Percentiles rank a stretch among this genome's conserved stretches.
Evolutionary conservation across 2,113 vertebrate genomes (phyloP).

Genomic region (Promerops cafer): DNA sequence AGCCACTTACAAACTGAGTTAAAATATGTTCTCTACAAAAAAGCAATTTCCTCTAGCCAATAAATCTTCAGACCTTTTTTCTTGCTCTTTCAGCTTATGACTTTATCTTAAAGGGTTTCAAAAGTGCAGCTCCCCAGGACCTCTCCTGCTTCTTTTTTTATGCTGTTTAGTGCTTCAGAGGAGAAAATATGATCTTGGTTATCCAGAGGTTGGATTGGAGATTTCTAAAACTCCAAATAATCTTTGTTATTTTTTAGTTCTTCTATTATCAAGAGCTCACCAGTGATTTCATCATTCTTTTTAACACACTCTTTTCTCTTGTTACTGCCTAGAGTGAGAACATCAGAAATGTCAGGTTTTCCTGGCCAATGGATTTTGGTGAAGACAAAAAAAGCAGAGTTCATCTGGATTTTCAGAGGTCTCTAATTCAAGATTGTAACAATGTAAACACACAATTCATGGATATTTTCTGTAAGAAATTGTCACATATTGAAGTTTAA

Average conservation of each 20-base stretch:
- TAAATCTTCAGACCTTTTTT: neutral
- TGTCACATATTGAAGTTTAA: neutral
- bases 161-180: neutral
- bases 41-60: neutral
- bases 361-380: neutral
- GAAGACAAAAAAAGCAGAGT: neutral
- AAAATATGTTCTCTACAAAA: slow-evolving; percentile 23
- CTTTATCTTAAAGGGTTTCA: neutral
- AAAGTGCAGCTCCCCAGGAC: neutral
- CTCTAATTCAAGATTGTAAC: neutral
- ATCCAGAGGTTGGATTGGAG: neutral
- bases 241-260: neutral
- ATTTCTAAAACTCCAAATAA: neutral
- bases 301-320: neutral
- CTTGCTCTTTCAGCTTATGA: neutral
- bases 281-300: neutral
- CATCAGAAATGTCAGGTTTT: neutral
- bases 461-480: neutral
- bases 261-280: neutral
- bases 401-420: neutral
- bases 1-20: neutral
- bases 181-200: neutral
- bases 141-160: neutral
- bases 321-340: neutral
- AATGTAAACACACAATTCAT: neutral